Conservation (phyloP, 2,888 invertebrate genomes). For the Parnassius smintheus region DNA sequence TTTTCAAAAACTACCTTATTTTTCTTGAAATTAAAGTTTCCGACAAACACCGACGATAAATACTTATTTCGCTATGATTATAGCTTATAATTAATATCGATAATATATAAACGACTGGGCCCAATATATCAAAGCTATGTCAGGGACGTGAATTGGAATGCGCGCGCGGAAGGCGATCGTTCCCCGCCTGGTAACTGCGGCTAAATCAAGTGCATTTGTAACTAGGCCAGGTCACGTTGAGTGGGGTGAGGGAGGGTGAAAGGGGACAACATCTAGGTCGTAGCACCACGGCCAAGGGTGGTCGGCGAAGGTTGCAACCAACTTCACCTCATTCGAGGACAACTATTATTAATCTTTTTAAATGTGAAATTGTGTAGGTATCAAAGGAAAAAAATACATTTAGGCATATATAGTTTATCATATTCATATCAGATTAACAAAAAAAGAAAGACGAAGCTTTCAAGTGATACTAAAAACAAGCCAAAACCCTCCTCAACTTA, state of each 20-base stretch:
- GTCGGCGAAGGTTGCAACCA: conserved; percentile 68
- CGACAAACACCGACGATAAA: no score
- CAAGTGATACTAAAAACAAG: no score
- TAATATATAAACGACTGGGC: conserved; percentile 35
- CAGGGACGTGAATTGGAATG: conserved; percentile 44
- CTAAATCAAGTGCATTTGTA: conserved; percentile 68
- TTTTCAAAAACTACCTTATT: no score
- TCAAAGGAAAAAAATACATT: no score
- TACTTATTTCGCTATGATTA: neutral
- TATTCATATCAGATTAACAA: no score
- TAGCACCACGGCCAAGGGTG: conserved; percentile 78
- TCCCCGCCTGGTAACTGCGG: conserved; percentile 47
- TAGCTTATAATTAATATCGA: conserved; percentile 4
- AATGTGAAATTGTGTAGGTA: conserved; percentile 1
- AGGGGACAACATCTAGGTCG: conserved; percentile 64
- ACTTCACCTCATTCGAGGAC: conserved; percentile 55
- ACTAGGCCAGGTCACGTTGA: conserved; percentile 72
- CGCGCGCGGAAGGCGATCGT: conserved; percentile 42
- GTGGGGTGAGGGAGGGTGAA: conserved; percentile 39
- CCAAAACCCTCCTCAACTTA: no score
- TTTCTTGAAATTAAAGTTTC: no score
- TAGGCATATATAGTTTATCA: no score
- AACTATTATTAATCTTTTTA: conserved; percentile 22
- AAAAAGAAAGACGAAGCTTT: no score
- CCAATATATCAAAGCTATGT: conserved; percentile 35